Percentiles rank a stretch among this genome's conserved stretches.
Evolutionary conservation across 2,113 vertebrate species (phyloP).

Genomic region (Aspiorhynchus laticeps): DNA sequence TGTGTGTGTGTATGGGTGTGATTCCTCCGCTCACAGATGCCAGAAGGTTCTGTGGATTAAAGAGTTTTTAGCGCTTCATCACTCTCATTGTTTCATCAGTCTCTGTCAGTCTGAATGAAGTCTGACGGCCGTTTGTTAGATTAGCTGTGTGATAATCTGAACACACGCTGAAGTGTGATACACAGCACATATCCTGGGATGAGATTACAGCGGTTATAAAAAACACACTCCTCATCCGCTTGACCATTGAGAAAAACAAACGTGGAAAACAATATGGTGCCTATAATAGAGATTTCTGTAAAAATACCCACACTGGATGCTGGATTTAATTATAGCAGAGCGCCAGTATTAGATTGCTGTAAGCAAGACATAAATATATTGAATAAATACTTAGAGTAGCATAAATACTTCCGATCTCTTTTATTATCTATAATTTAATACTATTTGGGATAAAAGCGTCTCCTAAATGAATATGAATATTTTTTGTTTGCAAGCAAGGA

Average conservation of each 20-base stretch:
- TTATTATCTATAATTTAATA: background rate
- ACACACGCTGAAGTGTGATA: too few relatives aligned
- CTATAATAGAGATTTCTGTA: constrained; percentile 10
- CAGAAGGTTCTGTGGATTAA: constrained; percentile 54
- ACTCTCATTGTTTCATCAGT: constrained; percentile 55
- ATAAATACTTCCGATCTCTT: background rate
- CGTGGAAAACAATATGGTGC: constrained; percentile 20
- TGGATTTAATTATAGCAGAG: constrained; percentile 1
- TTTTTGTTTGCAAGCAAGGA: background rate
- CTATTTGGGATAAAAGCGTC: background rate
- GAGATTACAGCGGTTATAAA: constrained; percentile 48
- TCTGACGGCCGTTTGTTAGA: constrained; percentile 53
- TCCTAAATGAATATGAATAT: background rate
- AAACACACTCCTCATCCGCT: constrained; percentile 30
- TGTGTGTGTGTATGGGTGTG: too few relatives aligned
- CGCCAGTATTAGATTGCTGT: constrained; percentile 10
- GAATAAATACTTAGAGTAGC: background rate
- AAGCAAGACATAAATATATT: background rate
- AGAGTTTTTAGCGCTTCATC: constrained; percentile 56
- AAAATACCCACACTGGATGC: background rate
- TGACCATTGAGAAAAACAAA: constrained; percentile 2
- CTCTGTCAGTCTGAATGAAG: constrained; percentile 48
- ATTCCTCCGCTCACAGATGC: constrained; percentile 17
- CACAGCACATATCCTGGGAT: constrained; percentile 37
- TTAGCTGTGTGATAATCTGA: constrained; percentile 56